Percentiles rank a stretch among this genome's conserved stretches.
These are phyloP conservation scores for Corvus hawaiiensis DNA, from an alignment of 2,113 vertebrate species.

Conservation along the genomic window DNA sequence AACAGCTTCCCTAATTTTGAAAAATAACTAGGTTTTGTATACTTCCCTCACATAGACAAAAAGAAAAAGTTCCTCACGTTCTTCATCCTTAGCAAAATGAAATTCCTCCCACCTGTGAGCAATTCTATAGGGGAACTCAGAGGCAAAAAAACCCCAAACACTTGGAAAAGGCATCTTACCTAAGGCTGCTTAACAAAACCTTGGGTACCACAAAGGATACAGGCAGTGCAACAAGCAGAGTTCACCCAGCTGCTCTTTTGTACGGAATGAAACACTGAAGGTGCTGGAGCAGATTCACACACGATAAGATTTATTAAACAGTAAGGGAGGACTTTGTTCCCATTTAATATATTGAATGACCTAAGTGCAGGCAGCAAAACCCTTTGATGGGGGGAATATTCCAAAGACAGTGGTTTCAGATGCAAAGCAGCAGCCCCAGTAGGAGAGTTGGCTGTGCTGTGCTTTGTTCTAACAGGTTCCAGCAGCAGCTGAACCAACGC, in stretches of 20 bases:
- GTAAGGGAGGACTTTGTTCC: neutral
- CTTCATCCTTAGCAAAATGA: neutral
- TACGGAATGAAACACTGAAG: neutral
- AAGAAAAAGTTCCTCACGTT: neutral
- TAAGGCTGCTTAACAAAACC: neutral
- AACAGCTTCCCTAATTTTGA: neutral
- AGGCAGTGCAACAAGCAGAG: neutral
- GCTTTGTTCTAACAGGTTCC: conserved; percentile 37
- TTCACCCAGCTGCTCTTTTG: neutral
- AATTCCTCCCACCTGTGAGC: neutral
- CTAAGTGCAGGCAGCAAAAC: neutral
- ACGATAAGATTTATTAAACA: neutral
- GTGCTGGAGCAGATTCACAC: neutral
- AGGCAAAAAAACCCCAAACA: neutral
- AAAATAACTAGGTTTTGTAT: neutral
- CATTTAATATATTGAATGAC: conserved; percentile 21
- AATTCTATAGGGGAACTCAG: neutral
- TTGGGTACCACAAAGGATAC: neutral
- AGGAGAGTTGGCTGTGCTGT: neutral
- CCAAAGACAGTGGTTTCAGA: conserved; percentile 15
- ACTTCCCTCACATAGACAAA: neutral
- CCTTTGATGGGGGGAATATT: conserved; percentile 9
- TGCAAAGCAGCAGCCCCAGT: neutral
- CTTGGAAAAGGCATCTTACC: neutral
- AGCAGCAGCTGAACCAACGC: neutral